Base-by-base conservation (phyloP, 2,888 invertebrate genomes). In the Tetheella fluctuosa region DNA sequence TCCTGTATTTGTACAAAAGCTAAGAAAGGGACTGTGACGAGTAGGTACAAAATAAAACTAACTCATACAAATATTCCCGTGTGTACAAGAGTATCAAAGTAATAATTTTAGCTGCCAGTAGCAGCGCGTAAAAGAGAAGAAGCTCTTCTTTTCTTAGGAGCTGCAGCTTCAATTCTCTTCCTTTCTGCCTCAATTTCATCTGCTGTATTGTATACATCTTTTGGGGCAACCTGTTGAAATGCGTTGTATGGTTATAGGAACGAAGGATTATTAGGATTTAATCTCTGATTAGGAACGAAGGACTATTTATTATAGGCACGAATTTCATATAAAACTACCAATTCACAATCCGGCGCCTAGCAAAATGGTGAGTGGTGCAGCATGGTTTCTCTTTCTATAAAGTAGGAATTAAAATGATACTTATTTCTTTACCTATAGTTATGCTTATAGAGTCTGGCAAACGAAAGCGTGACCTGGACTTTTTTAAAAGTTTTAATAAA, bases 131-230 rank as follows among this genome's bases (percentile, higher is more conserved):
- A 71, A 2, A 89, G 63, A 34, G 80, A 80, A 0, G 87, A 85
- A 8, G 89, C 78, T 12, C 84, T 77, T 68, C 80, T 80, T 73
- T 82, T 91, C 74, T 86, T 91, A 2, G 91, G 89, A 13, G 86
- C 84, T 1, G 86, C 84, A 0, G 80, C 89, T 65, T 85, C 84
- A 48, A 71, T 7, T 67, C 63, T 79, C 68, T 79, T 81, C 55
- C 81, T 81, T 58, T 90, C 90, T 52, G 63, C 83, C 70, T 86
- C 83, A 54, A 84, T 6, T 37, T 30, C 54, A 63, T 91, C 91
- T 0, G 90, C 89, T 59, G 81, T 64, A 34, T 80, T 66, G 69
- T 89, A 92, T 0, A 84, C 83, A 7, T 80, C 83, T 69, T 70
- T 84, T 2, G 88, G 77, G 23, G 85, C 84, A 53, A 90, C 85